A percentile compares a stretch with the other conserved stretches of the same genome.
Evolutionary conservation across 1,140 invertebrate genomes (phyloP).

Genomic region (Bilobella aurantiaca): DNA sequence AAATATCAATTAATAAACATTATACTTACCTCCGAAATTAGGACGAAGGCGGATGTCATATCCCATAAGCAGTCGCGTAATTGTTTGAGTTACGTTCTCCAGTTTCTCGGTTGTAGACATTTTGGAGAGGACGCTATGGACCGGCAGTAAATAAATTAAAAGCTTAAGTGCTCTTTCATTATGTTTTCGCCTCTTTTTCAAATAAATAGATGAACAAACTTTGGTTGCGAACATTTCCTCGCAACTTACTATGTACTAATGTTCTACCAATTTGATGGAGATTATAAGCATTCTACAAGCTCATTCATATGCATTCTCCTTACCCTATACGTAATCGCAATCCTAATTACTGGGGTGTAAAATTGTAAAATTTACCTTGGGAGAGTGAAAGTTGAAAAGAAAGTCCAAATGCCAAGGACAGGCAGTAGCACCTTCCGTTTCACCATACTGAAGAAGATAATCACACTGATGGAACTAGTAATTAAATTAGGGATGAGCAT

Average conservation of each 20-base stretch:
- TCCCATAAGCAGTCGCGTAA: constrained; percentile 73
- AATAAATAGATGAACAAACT: no score
- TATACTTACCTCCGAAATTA: constrained; percentile 82
- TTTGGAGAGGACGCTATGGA: constrained; percentile 17
- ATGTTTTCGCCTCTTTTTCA: no score
- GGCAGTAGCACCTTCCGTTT: neutral
- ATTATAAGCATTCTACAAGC: no score
- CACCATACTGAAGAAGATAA: neutral
- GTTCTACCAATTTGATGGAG: no score
- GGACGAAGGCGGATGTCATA: constrained; percentile 91
- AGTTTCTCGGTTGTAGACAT: constrained; percentile 43
- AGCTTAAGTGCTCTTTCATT: neutral
- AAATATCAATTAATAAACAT: neutral
- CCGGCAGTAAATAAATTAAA: neutral
- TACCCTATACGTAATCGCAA: neutral
- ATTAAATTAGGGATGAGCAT: no score
- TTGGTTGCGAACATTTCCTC: no score
- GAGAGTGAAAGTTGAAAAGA: constrained; percentile 12
- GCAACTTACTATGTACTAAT: no score
- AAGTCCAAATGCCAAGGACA: constrained; percentile 13
- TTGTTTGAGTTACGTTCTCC: constrained; percentile 80
- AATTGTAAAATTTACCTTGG: constrained; percentile 3
- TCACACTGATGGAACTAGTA: no score
- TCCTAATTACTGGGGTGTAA: neutral
- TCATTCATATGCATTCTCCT: no score